These are phyloP conservation scores for Liasis olivaceus DNA, from an alignment of 2,797 vertebrate genomes.

Conservation along the genomic window DNA sequence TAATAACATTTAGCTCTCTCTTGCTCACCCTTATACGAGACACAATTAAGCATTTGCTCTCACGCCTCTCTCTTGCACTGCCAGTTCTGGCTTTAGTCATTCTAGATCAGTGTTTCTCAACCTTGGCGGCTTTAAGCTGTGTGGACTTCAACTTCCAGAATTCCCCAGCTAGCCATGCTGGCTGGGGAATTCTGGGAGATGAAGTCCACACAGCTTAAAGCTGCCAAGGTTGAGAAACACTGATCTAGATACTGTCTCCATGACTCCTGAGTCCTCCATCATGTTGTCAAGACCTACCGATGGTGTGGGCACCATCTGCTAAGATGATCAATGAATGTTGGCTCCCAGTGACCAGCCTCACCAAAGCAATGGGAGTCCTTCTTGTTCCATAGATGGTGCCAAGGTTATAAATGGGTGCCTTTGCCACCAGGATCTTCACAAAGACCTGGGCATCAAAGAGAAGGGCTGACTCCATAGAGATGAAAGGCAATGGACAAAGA, in stretches of 20 bases:
- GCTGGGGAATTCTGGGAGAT: too few species aligned
- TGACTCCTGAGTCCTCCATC: not conserved
- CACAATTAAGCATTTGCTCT: not conserved
- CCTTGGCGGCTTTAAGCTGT: too few species aligned
- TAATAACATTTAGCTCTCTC: not conserved
- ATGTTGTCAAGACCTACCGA: not conserved
- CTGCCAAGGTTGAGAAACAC: too few species aligned
- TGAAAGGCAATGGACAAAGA: not conserved
- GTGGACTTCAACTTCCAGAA: too few species aligned
- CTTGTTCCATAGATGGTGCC: not conserved
- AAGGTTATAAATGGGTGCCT: not conserved
- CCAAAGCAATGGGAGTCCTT: not conserved
- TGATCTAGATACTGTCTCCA: not conserved
- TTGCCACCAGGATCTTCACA: not conserved
- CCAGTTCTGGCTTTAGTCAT: not conserved
- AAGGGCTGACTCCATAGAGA: not conserved
- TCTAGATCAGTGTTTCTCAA: too few species aligned
- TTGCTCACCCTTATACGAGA: not conserved
- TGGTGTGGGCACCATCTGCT: not conserved
- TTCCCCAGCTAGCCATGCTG: too few species aligned
- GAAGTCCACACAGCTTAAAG: too few species aligned
- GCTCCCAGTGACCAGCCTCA: not conserved
- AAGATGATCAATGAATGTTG: not conserved
- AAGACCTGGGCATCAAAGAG: not conserved
- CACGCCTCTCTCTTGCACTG: not conserved